Base-by-base conservation (phyloP, 2,797 vertebrate species). In the Poeciliopsis presidionis region DNA sequence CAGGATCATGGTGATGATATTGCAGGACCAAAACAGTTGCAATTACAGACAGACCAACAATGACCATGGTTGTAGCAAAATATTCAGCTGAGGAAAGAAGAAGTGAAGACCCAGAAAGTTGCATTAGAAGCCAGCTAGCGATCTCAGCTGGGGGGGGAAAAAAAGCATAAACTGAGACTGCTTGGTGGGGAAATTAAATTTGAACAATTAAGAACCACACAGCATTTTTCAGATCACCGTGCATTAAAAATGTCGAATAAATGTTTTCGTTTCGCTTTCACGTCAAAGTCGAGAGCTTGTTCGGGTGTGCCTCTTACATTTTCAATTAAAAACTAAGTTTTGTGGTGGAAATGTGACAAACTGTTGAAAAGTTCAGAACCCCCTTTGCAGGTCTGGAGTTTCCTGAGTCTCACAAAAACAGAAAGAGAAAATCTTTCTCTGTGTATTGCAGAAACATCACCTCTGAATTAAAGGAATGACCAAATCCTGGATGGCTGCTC, bases 1-100 rank as follows among this genome's bases (percentile, higher is more conserved):
- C 87, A 0, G 95, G 95, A 81, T 96, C 95, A 33, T 96, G 96
- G 78, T 96, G 92, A 76, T 96, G 95, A 85, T 92, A 96, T 65
- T 95, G 95, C 74, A 96, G 83, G 57, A 96, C 95, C 69, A 96
- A 49, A 73, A 96, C 95, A 7, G 96, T 96, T 28, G 95, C 94
- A 46, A 96, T 94, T 13, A 96, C 93, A 0, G 96, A 96, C 7
- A 96, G 88, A 8, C 93, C 94, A 16, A 96, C 95, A 41, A 96
- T 96, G 71, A 95, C 92, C 95, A 96, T 95, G 28, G 92, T 96
- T n/a, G 93, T 93, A 73, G 95, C 94, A 89, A 96, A 96, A 79
- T 96, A 96, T 80, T 95, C 86, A 74, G 94, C 96, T 96, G 86
- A 43, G 20, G 6, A 14, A 75, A 77, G 46, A 61, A 16, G 30